These are phyloP conservation scores for Mormyrus iriodes DNA, from an alignment of 2,113 vertebrate genomes.

Conservation along the genomic window DNA sequence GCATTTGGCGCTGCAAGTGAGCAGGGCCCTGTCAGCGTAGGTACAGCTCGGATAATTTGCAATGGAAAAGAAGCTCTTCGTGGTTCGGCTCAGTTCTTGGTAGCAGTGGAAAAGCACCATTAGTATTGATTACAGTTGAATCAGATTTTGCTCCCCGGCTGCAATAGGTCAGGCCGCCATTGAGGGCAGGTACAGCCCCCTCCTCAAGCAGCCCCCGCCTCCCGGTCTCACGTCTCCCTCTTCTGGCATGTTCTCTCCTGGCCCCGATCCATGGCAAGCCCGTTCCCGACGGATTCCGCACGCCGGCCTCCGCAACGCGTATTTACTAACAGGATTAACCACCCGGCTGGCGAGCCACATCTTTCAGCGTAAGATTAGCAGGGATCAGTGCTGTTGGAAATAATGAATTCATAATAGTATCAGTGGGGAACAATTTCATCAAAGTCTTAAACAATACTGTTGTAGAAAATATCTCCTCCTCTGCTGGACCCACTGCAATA, in stretches of 20 bases:
- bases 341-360: constrained; percentile 20
- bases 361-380: constrained; percentile 27
- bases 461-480: constrained; percentile 17
- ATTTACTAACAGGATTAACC: constrained; percentile 23
- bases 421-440: constrained; percentile 28
- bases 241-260: not conserved
- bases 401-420: constrained; percentile 30
- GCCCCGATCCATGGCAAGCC: not conserved
- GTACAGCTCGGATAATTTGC: not conserved
- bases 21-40: not conserved
- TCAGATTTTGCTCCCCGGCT: not conserved
- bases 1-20: not conserved
- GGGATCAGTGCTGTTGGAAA: constrained; percentile 27
- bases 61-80: not conserved
- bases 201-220: not conserved
- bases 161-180: not conserved
- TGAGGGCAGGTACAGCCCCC: not conserved
- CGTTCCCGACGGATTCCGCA: not conserved
- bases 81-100: not conserved
- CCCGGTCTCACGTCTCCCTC: not conserved
- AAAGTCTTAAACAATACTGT: constrained; percentile 28
- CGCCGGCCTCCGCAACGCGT: not conserved
- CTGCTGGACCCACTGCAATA: constrained; percentile 8
- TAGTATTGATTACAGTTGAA: not conserved
- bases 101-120: not conserved